Percentiles rank a stretch among this genome's conserved stretches.
phyloP scores from a whole-genome alignment of 2,113 vertebrate species.

The Coreoperca whiteheadi region DNA sequence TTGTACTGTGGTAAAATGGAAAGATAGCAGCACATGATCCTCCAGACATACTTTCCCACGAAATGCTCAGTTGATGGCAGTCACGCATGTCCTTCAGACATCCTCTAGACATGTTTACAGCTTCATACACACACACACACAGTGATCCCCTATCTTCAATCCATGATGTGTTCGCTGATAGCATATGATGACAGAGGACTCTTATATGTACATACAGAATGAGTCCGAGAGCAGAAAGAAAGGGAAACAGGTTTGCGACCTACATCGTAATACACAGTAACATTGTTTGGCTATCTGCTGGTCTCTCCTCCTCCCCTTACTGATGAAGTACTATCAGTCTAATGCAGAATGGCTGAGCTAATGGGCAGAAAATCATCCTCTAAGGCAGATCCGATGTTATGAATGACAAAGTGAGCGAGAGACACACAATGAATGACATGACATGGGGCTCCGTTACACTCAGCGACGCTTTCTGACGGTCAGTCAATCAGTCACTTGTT shows the following conservation, averaged over 20 bases:
- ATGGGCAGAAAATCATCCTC: conserved; percentile 63
- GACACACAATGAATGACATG: conserved; percentile 18
- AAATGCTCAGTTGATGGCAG: conserved; percentile 11
- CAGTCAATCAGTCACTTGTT: conserved; percentile 45
- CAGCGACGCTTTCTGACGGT: conserved; percentile 40
- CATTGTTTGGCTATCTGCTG: conserved; percentile 32
- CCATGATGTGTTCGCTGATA: conserved; percentile 23
- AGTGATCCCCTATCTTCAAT: conserved; percentile 30
- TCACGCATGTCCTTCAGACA: conserved; percentile 54
- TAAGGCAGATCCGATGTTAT: conserved; percentile 68
- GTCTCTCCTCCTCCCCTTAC: conserved; percentile 30
- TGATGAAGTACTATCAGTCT: conserved; percentile 54
- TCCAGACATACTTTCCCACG: conserved; percentile 7
- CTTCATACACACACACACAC: conserved; percentile 2
- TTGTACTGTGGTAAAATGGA: not conserved
- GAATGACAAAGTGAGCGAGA: conserved; percentile 46
- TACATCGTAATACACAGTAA: conserved; percentile 27
- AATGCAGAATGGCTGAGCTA: conserved; percentile 57
- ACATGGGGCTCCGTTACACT: conserved; percentile 39
- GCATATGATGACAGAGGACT: conserved; percentile 34
- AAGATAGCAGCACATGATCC: not conserved
- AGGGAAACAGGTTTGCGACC: not conserved
- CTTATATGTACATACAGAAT: not conserved
- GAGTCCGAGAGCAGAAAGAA: conserved; percentile 33
- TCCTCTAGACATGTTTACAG: conserved; percentile 45